These are phyloP conservation scores for Anthophora plumipes DNA, from an alignment of 2,888 invertebrate genomes.

Conservation along the genomic window DNA sequence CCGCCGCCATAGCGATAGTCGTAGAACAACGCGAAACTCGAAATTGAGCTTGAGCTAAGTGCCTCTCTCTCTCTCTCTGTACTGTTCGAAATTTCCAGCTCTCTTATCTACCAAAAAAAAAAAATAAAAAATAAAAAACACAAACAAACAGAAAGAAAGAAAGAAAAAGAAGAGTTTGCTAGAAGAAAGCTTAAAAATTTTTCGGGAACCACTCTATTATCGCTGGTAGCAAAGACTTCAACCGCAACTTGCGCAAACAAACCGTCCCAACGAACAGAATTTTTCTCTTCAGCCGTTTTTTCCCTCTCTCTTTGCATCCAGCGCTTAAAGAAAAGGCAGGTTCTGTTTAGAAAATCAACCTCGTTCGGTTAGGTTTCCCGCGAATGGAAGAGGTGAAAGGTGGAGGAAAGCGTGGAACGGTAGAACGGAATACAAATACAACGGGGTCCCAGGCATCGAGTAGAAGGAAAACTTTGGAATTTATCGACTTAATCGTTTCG, in stretches of 20 bases:
- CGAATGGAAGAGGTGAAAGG: neutral
- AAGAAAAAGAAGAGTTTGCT: neutral
- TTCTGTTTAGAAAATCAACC: slow-evolving; percentile 20
- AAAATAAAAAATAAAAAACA: no score
- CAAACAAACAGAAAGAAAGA: no score
- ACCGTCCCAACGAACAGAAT: neutral
- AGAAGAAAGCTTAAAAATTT: neutral
- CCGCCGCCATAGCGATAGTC: neutral
- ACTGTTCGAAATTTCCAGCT: neutral
- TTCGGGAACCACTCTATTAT: neutral
- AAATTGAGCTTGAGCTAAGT: neutral
- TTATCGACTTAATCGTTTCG: slow-evolving; percentile 51
- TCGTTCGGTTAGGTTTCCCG: neutral
- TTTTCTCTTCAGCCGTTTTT: no score
- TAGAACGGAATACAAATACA: slow-evolving; percentile 17
- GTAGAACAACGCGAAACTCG: neutral
- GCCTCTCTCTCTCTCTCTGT: neutral
- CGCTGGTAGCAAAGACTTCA: neutral
- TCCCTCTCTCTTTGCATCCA: neutral
- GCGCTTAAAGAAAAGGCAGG: neutral
- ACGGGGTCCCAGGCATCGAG: neutral
- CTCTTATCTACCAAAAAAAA: neutral
- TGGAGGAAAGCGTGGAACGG: neutral
- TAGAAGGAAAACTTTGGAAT: slow-evolving; percentile 33
- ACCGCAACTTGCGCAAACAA: slow-evolving; percentile 13